Evolutionary conservation across 2,888 invertebrate species (phyloP).

Genomic region (Melieria omissa): DNA sequence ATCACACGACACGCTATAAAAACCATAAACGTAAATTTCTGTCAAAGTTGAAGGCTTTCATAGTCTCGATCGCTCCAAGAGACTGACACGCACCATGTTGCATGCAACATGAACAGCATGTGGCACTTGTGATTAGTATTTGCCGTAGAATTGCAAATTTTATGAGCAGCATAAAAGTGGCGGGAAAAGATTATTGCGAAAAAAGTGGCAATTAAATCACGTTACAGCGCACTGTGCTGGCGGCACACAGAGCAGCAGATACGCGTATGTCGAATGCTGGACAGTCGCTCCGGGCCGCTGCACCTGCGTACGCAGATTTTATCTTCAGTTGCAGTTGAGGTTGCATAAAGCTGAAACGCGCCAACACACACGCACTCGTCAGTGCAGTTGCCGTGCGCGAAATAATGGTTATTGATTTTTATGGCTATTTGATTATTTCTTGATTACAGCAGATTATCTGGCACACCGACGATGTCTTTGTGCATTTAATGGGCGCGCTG

Average conservation of each 20-base stretch:
- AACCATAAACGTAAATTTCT: too few species aligned
- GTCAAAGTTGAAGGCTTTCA: too few species aligned
- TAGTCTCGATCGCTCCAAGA: too few species aligned
- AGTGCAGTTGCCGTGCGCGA: conserved; percentile 4
- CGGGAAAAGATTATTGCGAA: not conserved
- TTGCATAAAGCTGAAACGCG: not conserved
- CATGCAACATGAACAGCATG: not conserved
- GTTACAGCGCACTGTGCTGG: not conserved
- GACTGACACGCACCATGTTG: too few species aligned
- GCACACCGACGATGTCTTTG: not conserved
- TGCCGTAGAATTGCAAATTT: not conserved
- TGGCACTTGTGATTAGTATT: not conserved
- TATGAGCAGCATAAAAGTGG: not conserved
- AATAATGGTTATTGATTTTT: conserved; percentile 32
- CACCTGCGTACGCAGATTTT: not conserved
- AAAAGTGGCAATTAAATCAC: not conserved
- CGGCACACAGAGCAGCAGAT: not conserved
- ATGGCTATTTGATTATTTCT: conserved; percentile 27
- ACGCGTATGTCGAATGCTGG: not conserved
- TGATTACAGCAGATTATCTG: conserved; percentile 21
- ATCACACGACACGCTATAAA: too few species aligned
- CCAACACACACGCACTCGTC: not conserved
- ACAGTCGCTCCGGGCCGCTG: not conserved
- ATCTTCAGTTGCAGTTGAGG: not conserved
- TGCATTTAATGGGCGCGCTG: too few species aligned